Evolutionary conservation across 2,113 vertebrate species (phyloP), one percentile per base, ranked within the genome.

Genomic region (Apodemus speciosus): DNA sequence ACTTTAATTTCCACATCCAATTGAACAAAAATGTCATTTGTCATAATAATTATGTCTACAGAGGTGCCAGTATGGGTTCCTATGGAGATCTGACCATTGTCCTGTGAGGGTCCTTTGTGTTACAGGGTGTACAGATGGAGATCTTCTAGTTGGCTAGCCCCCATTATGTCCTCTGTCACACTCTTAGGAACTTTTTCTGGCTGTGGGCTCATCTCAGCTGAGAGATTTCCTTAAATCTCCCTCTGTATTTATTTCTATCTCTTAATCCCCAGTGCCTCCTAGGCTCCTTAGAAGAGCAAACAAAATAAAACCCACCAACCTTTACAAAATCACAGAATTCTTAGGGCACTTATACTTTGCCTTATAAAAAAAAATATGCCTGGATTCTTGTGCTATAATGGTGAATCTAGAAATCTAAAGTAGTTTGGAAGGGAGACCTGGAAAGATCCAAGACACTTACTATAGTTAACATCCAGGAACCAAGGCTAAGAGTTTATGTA

Each of bases 1-100:
- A 88, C 84, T 97, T 97, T 98, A 97, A 97, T 97, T 97, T 97
- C 89, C 71, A 76, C 94, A 90, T 94, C 92, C 94, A 95, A 97
- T 77, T 94, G 97, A 97, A 97, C 64, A 95, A 93, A 87, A 97
- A 96, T 97, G 97, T 40, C 97, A 75, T 96, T 96, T 96, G 94
- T 88, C 46, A 27, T 96, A 94, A 97, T 90, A 97, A 97, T 97
- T 72, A 83, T 87, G 73, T 60, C 89, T 89, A 32, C 92, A 93
- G 80, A 97, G 94, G 87, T 89, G 92, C 85, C 85, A 94, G 72
- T 62, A 84, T 93, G 84, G 68, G 85, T 92, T 79, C 89, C 95
- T 90, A 53, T 62, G 43, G 72, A 94, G 76, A 86, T 86, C 77
- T 96, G 96, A 95, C 85, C 95, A 73, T 43, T 91, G 75, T 64